phyloP scores from a whole-genome alignment of 1,140 invertebrate genomes.

The Anoplophora glabripennis region DNA sequence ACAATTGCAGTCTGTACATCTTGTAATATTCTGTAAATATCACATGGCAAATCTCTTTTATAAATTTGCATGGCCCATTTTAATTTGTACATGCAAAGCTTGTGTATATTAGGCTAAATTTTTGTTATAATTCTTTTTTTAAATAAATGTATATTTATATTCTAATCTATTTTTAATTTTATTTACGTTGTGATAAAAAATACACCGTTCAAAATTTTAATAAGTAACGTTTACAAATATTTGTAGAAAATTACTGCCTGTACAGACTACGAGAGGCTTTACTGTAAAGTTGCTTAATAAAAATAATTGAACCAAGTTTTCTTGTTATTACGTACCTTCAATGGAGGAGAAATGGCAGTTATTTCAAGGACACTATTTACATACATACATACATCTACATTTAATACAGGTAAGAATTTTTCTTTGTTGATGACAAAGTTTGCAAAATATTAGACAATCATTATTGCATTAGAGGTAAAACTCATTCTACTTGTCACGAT shows the following conservation, averaged over 20 bases:
- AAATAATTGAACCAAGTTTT: conserved; percentile 34
- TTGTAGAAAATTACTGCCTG: conserved; percentile 44
- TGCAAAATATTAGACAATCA: too few species aligned
- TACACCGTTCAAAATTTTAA: conserved; percentile 2
- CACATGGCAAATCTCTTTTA: conserved; percentile 28
- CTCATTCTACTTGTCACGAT: too few species aligned
- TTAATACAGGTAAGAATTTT: too few species aligned
- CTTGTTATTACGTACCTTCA: conserved; percentile 20
- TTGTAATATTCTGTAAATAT: conserved; percentile 44
- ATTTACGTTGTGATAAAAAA: conserved; percentile 6
- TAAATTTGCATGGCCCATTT: background rate
- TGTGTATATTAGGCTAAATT: conserved; percentile 23
- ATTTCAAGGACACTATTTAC: too few species aligned
- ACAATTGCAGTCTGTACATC: conserved; percentile 46
- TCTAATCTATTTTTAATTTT: conserved; percentile 21
- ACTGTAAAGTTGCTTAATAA: conserved; percentile 49
- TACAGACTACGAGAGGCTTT: conserved; percentile 47
- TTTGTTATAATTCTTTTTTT: conserved; percentile 24
- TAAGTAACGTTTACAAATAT: conserved; percentile 10
- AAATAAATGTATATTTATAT: conserved; percentile 31
- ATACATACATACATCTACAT: too few species aligned
- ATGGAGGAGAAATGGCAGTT: too few species aligned
- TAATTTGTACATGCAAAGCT: background rate
- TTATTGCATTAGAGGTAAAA: too few species aligned
- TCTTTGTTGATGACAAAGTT: too few species aligned